Base-by-base conservation (phyloP, 2,888 invertebrate species). In the Ormyrus labotus region DNA sequence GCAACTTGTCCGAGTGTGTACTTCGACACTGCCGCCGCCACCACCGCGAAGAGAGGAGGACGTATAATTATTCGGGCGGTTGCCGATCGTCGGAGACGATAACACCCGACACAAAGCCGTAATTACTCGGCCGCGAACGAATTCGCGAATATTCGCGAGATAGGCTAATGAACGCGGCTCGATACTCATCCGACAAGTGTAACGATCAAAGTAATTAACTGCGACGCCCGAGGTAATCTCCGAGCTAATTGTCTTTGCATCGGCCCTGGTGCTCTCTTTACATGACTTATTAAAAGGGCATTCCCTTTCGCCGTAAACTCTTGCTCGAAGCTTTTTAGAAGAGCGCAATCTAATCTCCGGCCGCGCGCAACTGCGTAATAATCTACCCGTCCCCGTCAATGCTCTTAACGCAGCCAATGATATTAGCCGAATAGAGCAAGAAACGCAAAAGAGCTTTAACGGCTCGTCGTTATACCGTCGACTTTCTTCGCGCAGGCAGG, bases 1-100 rank as follows among this genome's bases (percentile, higher is more conserved):
- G 34, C 34, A 83, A 83, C 86, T 88, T 88, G 89, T 89, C 86
- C 85, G 81, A 86, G 89, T 89, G 53, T 67, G 34, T 48, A 50
- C 34, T 13, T 45, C 61, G 67, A 57, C 48, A 48, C 34, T 10
- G 11, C 57, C 13, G 2, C 51, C 19, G 13, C 13, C 48, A 6
- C 6, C 73, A 57, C 45, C 64, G 63, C 13, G 47, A n/a, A 50
- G 19, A 65, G 55, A 19, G 53, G 64, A 19, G 57, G 73, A 53
- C 63, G 63, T 55, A 4, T 34, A 47, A 57, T 69, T 68, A 65
- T 73, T 57, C 63, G 63, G 48, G 0, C 72, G 47, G 48, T 10
- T 50, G 60, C 9, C n/a, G 10, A 57, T 34, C 34, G 34, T 34
- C 34, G 34, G 10, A 34, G 67, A 53, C 10, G 11, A 13, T 13